phyloP scores from a whole-genome alignment of 2,113 vertebrate species.

The Marmota flaviventris region DNA sequence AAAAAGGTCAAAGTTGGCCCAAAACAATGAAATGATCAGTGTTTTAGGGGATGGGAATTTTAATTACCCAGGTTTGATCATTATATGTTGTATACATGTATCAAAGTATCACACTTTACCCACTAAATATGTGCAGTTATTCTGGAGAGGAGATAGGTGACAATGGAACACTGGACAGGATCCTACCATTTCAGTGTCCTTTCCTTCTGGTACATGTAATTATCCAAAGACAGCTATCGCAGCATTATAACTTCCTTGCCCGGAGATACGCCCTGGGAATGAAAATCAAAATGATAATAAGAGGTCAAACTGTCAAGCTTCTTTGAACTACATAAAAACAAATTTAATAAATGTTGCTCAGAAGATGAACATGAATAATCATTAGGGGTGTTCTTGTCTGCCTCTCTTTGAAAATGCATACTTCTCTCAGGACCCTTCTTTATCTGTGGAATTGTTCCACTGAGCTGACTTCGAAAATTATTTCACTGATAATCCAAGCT shows the following conservation, averaged over 20 bases:
- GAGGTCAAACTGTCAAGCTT: slow-evolving; percentile 26
- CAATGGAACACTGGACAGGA: background rate
- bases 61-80: background rate
- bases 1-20: background rate
- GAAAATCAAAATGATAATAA: background rate
- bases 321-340: slow-evolving; percentile 40
- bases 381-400: background rate
- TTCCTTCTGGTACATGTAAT: background rate
- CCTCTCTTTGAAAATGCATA: slow-evolving; percentile 27
- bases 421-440: background rate
- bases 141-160: background rate
- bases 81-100: background rate
- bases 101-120: background rate
- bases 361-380: slow-evolving; percentile 44
- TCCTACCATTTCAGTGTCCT: background rate
- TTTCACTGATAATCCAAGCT: slow-evolving; percentile 53
- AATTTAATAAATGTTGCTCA: slow-evolving; percentile 42
- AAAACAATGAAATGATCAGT: background rate
- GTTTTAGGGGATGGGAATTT: background rate
- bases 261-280: background rate
- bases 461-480: slow-evolving; percentile 40
- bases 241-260: background rate
- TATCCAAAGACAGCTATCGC: background rate
- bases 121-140: background rate
- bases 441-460: slow-evolving; percentile 30